Percentiles rank a stretch among this genome's conserved stretches.
These are phyloP conservation scores for Adoxophyes honmai DNA, from an alignment of 1,140 invertebrate genomes.

Conservation along the genomic window DNA sequence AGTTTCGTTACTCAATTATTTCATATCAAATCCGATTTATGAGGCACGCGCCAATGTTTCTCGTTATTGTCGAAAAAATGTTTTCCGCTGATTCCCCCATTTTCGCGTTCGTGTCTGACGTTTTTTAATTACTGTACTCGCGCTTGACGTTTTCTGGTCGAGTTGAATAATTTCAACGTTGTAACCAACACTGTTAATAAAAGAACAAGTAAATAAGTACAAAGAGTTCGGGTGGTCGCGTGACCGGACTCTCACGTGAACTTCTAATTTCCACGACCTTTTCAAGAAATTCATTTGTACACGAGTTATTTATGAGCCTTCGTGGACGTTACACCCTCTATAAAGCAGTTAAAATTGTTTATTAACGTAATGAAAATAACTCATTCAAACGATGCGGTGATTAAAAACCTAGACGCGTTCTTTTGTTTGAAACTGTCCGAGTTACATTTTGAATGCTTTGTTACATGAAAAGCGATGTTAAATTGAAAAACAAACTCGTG, in stretches of 20 bases:
- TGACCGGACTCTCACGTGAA: slow-evolving; percentile 53
- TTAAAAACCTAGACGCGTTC: neutral
- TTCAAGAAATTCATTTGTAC: slow-evolving; percentile 66
- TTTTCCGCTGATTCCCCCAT: slow-evolving; percentile 27
- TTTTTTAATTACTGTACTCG: slow-evolving; percentile 26
- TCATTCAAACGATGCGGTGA: neutral
- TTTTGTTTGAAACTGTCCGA: neutral
- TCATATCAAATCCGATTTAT: slow-evolving; percentile 38
- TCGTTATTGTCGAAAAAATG: neutral
- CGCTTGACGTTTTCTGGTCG: slow-evolving; percentile 18
- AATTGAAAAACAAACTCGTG: no score
- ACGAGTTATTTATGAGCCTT: slow-evolving; percentile 56
- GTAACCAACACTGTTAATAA: slow-evolving; percentile 25
- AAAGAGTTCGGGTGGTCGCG: slow-evolving; percentile 42
- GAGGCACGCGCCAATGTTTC: slow-evolving; percentile 21
- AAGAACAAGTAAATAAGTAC: slow-evolving; percentile 32
- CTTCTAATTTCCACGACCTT: slow-evolving; percentile 62
- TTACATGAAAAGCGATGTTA: no score
- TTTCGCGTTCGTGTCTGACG: slow-evolving; percentile 25
- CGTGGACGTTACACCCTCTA: slow-evolving; percentile 39
- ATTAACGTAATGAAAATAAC: slow-evolving; percentile 35
- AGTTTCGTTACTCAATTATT: slow-evolving; percentile 45
- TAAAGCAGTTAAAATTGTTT: slow-evolving; percentile 49
- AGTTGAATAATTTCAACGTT: slow-evolving; percentile 12
- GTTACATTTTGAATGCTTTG: no score